Conservation (phyloP, 2,113 vertebrate genomes). For the Otus sunia region DNA sequence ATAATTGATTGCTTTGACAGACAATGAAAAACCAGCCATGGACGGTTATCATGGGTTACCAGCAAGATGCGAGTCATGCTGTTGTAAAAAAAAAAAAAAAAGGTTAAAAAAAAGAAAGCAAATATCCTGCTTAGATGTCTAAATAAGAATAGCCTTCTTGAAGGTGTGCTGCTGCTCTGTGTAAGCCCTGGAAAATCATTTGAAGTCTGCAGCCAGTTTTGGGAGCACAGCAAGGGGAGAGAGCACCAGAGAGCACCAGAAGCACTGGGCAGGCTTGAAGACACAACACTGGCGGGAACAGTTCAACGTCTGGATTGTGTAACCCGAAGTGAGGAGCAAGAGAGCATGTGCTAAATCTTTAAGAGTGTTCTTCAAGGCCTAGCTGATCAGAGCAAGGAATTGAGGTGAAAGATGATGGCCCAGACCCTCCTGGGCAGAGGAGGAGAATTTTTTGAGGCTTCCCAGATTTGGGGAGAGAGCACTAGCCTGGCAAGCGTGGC, state of each 20-base stretch:
- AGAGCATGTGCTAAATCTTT: background rate
- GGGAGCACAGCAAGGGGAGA: background rate
- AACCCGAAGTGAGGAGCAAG: background rate
- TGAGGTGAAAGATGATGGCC: background rate
- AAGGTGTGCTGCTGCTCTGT: background rate
- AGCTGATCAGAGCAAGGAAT: background rate
- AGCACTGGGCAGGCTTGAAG: background rate
- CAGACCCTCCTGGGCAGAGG: background rate
- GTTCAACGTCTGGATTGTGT: background rate
- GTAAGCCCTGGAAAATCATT: background rate
- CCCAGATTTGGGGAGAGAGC: background rate
- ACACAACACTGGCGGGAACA: background rate
- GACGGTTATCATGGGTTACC: background rate
- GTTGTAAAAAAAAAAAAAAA: background rate
- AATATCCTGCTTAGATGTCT: background rate
- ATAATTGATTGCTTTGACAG: background rate
- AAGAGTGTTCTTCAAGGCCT: background rate
- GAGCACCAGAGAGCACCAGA: background rate
- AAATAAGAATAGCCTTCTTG: background rate
- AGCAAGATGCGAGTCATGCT: rapidly evolving
- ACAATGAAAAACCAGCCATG: background rate
- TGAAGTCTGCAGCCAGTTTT: background rate
- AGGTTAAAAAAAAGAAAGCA: background rate
- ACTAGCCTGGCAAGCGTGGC: rapidly evolving
- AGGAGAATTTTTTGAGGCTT: background rate